These are phyloP conservation scores for Lipotes vexillifer DNA, from an alignment of 2,113 vertebrate genomes.

Conservation along the genomic window DNA sequence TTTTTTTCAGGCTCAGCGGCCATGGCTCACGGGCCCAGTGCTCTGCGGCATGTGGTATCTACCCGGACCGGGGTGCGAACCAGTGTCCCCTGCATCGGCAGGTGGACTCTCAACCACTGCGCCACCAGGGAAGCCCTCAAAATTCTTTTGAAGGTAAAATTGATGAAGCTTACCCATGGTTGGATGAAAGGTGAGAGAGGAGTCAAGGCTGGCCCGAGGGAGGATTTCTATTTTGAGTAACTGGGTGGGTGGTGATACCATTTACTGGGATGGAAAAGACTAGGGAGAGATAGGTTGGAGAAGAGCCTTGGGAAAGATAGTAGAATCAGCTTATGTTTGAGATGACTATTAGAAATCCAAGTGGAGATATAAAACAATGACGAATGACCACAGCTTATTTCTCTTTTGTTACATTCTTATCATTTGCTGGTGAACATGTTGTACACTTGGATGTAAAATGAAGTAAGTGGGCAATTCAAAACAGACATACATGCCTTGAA, in stretches of 20 bases:
- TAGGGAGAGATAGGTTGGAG: not conserved
- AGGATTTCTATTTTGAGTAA: not conserved
- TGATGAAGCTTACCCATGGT: not conserved
- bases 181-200: not conserved
- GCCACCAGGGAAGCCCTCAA: not conserved
- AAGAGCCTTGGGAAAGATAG: not conserved
- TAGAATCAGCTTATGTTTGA: not conserved
- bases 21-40: too few relatives aligned
- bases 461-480: not conserved
- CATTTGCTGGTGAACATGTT: not conserved
- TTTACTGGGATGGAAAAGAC: not conserved
- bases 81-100: too few relatives aligned
- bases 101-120: too few relatives aligned
- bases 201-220: not conserved
- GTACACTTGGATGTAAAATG: not conserved
- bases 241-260: not conserved
- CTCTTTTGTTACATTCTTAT: not conserved
- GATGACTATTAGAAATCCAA: not conserved
- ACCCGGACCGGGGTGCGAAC: fast-evolving
- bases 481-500: not conserved
- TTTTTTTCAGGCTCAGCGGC: not conserved
- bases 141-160: not conserved
- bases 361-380: not conserved
- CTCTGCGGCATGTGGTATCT: too few relatives aligned
- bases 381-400: not conserved